Percentiles rank a stretch among this genome's conserved stretches.
These are phyloP conservation scores for Nerophis ophidion DNA, from an alignment of 2,113 vertebrate genomes.

Conservation along the genomic window DNA sequence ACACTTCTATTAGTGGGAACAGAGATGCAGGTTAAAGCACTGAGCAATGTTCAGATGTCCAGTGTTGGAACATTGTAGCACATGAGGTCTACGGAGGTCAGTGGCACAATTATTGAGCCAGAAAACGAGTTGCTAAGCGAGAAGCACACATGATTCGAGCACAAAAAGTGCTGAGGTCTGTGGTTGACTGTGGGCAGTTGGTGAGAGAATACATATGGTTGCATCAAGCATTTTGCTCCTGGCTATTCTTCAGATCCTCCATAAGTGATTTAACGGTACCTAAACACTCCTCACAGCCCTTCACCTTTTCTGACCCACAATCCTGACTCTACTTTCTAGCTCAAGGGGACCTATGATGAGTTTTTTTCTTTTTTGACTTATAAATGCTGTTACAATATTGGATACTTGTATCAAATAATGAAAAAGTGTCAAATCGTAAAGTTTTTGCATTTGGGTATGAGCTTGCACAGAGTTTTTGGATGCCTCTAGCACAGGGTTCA, in stretches of 20 bases:
- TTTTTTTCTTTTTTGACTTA: no score
- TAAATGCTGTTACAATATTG: no score
- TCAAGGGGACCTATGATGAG: no score
- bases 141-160: constrained; percentile 17
- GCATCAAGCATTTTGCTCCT: neutral
- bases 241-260: neutral
- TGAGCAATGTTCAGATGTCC: constrained; percentile 2
- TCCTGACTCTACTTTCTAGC: no score
- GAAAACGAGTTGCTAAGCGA: constrained; percentile 7
- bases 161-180: constrained; percentile 3
- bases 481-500: no score
- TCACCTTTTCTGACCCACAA: no score
- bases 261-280: neutral
- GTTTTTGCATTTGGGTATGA: no score
- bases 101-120: constrained; percentile 15
- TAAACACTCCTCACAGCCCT: no score
- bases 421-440: no score
- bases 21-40: neutral
- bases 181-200: neutral
- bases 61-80: constrained; percentile 4
- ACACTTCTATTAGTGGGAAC: neutral
- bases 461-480: no score
- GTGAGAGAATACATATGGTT: neutral
- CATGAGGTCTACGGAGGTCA: neutral
- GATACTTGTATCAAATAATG: no score